These are phyloP conservation scores for Thunnus maccoyii DNA, from an alignment of 2,113 vertebrate genomes.

Conservation along the genomic window DNA sequence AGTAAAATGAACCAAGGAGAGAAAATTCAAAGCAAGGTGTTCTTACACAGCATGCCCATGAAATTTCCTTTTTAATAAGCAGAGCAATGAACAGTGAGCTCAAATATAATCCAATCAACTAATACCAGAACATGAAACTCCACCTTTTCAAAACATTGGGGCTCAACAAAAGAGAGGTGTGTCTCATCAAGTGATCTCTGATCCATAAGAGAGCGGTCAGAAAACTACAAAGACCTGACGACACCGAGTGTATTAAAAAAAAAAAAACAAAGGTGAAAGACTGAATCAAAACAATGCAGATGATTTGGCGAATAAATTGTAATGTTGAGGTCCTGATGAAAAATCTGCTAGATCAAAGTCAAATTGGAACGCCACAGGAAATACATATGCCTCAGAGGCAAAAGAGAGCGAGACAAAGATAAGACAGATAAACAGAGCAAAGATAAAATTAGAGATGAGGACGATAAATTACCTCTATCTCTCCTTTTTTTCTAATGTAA, in stretches of 20 bases:
- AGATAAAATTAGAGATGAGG: constrained; percentile 15
- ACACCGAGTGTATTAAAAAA: constrained; percentile 4
- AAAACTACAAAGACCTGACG: constrained; percentile 40
- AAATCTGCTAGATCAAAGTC: constrained; percentile 21
- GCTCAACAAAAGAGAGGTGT: constrained; percentile 33
- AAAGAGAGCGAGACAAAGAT: constrained; percentile 8
- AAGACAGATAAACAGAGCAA: neutral
- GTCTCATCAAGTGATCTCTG: constrained; percentile 44
- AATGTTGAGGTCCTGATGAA: constrained; percentile 37
- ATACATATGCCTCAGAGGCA: neutral
- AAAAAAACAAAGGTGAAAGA: constrained; percentile 21
- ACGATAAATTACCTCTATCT: neutral
- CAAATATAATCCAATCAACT: constrained; percentile 36
- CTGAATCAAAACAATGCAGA: constrained; percentile 39
- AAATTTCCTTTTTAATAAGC: constrained; percentile 60
- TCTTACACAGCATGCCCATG: constrained; percentile 57
- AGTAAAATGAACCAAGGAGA: constrained; percentile 39
- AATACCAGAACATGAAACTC: constrained; percentile 40
- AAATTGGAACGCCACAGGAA: constrained; percentile 18
- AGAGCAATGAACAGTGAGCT: constrained; percentile 73
- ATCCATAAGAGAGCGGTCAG: constrained; percentile 42
- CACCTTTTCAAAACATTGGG: constrained; percentile 17
- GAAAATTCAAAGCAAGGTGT: constrained; percentile 19
- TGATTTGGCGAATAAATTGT: constrained; percentile 27
- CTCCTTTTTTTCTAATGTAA: neutral